These are phyloP conservation scores for Centroberyx gerrardi DNA, from an alignment of 2,797 vertebrate genomes.

Conservation along the genomic window DNA sequence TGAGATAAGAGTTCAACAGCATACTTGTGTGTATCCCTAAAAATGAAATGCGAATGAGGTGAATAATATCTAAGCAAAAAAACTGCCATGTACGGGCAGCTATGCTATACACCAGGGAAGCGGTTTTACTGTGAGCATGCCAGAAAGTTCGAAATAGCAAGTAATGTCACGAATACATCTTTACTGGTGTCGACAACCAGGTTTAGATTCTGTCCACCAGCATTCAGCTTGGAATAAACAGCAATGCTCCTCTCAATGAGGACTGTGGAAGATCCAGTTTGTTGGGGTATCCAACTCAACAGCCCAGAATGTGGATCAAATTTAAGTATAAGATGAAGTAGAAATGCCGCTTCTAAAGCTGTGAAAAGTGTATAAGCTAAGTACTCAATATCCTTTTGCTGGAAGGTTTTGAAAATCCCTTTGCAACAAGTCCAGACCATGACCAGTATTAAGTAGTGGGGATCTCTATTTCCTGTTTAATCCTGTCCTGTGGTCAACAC, in stretches of 20 bases:
- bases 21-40: neutral
- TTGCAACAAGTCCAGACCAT: constrained; percentile 19
- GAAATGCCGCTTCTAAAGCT: neutral
- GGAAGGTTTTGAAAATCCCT: constrained; percentile 23
- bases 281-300: neutral
- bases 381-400: neutral
- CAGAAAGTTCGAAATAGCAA: neutral
- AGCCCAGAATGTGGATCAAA: neutral
- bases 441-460: constrained; percentile 8
- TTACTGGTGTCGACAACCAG: neutral
- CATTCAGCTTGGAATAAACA: neutral
- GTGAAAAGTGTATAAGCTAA: neutral
- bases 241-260: neutral
- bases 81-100: neutral
- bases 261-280: neutral
- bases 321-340: neutral
- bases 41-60: neutral
- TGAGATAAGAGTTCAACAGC: neutral
- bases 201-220: neutral
- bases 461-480: neutral
- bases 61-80: neutral
- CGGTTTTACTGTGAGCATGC: neutral
- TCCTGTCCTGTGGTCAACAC: constrained; percentile 8
- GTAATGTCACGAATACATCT: neutral
- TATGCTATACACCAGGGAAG: neutral